Conservation (phyloP, 2,113 vertebrate species). For the Eudyptes chrysolophus region DNA sequence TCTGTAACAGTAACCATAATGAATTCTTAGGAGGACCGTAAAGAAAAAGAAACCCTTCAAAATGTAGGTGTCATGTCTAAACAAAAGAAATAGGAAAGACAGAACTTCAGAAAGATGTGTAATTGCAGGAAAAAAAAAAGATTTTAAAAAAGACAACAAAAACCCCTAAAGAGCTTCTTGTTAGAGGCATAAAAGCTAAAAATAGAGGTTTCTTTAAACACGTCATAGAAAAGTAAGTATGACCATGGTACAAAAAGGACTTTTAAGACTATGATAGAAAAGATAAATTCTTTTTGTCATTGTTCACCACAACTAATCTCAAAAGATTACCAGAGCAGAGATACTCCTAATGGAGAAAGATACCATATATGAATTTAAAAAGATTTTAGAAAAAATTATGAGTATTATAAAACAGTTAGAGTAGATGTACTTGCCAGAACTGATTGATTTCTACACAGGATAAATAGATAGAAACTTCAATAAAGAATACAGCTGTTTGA, state of each 20-base stretch:
- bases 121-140: background rate
- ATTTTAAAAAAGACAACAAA: background rate
- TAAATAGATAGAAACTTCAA: background rate
- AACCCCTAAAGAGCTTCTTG: background rate
- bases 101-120: background rate
- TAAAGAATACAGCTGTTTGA: background rate
- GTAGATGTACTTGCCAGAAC: background rate
- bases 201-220: background rate
- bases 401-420: background rate
- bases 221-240: background rate
- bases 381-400: background rate
- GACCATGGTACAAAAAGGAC: background rate
- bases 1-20: background rate
- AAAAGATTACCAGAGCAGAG: background rate
- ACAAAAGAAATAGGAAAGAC: background rate
- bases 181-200: background rate
- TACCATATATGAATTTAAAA: background rate
- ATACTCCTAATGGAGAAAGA: background rate
- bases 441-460: background rate
- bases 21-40: background rate
- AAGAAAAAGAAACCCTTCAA: background rate
- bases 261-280: background rate
- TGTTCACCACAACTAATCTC: background rate
- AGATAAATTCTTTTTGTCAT: background rate
- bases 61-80: background rate